Conservation (phyloP, 2,797 vertebrate species). For the Oryzias sinensis region DNA sequence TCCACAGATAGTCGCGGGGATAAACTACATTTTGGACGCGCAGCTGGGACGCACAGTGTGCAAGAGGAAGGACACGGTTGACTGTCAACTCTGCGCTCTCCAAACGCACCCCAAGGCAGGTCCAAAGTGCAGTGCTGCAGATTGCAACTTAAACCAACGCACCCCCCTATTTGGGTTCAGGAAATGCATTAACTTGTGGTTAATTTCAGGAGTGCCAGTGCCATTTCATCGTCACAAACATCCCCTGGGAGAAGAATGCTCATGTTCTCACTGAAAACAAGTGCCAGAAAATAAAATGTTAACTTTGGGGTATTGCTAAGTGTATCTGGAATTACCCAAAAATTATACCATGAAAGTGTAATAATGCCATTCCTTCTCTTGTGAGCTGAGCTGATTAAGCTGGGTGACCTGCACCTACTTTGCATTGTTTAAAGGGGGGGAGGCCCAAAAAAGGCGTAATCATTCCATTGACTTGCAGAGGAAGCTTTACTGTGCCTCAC, state of each 20-base stretch:
- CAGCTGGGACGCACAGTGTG: constrained; percentile 28
- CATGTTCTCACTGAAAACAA: constrained; percentile 16
- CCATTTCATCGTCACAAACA: constrained; percentile 37
- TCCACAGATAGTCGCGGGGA: constrained; percentile 41
- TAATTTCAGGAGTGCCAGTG: constrained; percentile 49
- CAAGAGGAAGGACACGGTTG: not conserved
- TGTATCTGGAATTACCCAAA: not conserved
- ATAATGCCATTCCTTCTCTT: constrained; percentile 32
- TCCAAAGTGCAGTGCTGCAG: constrained; percentile 3
- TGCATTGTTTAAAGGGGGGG: constrained; percentile 36
- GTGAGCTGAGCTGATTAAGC: constrained; percentile 43
- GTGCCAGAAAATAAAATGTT: constrained; percentile 15
- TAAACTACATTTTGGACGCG: constrained; percentile 51
- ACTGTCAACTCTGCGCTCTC: constrained; percentile 7
- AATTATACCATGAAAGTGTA: constrained; percentile 17
- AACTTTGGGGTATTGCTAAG: not conserved
- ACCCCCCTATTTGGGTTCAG: not conserved
- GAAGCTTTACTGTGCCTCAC: constrained; percentile 57
- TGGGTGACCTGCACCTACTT: constrained; percentile 56
- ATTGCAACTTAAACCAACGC: not conserved
- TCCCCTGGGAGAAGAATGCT: constrained; percentile 22
- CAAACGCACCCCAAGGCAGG: constrained; percentile 29
- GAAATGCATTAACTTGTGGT: not conserved
- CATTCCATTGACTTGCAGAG: constrained; percentile 60
- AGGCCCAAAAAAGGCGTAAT: constrained; percentile 44